These are phyloP conservation scores for Artemisiospiza belli DNA, from an alignment of 2,113 vertebrate species.

Conservation along the genomic window DNA sequence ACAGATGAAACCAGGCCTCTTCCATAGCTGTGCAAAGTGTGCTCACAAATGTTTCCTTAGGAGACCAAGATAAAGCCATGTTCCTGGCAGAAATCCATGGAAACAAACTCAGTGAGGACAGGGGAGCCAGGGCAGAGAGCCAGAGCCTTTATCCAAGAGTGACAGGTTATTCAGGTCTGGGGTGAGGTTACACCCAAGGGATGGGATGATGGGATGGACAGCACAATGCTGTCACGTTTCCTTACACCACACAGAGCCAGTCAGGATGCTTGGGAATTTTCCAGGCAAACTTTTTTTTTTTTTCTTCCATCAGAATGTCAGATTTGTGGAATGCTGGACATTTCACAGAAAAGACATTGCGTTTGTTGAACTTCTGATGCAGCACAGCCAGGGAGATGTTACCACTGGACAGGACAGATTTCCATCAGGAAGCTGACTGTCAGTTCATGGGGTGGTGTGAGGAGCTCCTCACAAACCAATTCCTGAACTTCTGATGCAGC, in stretches of 20 bases:
- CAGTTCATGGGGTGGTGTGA: background rate
- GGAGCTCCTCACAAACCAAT: background rate
- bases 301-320: background rate
- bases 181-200: conserved; percentile 6
- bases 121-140: background rate
- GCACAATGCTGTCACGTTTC: background rate
- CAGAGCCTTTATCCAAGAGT: background rate
- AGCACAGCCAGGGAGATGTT: background rate
- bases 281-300: background rate
- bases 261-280: background rate
- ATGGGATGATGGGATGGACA: background rate
- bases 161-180: conserved; percentile 53
- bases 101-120: background rate
- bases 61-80: background rate
- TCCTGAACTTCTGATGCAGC: background rate
- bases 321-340: background rate
- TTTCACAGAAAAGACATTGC: background rate
- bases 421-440: background rate
- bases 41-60: background rate
- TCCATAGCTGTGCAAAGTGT: background rate
- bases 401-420: background rate
- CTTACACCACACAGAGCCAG: background rate
- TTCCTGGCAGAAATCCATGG: background rate
- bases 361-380: background rate
- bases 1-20: background rate